Conservation (phyloP, 2,888 invertebrate species). For the Neoscelio sp. region DNA sequence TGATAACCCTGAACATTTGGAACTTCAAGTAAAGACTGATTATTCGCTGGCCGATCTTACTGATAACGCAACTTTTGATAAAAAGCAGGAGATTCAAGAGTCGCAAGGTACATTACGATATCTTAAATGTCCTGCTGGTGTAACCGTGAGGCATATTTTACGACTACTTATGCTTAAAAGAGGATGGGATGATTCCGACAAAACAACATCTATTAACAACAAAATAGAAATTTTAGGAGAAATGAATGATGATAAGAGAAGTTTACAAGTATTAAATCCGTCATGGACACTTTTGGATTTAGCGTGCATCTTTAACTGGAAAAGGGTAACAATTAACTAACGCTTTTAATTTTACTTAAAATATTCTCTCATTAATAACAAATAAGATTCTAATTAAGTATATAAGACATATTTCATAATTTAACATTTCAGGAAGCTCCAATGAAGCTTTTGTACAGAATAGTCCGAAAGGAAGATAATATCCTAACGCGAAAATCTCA, state of each 20-base stretch:
- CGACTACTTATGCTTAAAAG: slow-evolving; percentile 89
- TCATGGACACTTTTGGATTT: slow-evolving; percentile 93
- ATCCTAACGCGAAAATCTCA: slow-evolving; percentile 34
- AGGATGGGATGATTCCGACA: slow-evolving; percentile 77
- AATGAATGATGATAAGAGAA: slow-evolving; percentile 55
- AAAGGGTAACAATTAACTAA: slow-evolving; percentile 86
- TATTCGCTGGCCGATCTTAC: slow-evolving; percentile 5
- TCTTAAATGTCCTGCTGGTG: slow-evolving; percentile 95
- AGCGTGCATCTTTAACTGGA: slow-evolving; percentile 98
- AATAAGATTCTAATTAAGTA: no score
- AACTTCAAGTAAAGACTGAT: slow-evolving; percentile 23
- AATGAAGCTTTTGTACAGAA: slow-evolving; percentile 77
- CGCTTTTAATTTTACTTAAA: background rate
- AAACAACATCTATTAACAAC: slow-evolving; percentile 59
- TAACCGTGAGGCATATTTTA: slow-evolving; percentile 94
- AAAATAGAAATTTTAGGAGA: slow-evolving; percentile 77
- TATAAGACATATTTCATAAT: background rate
- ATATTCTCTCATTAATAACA: background rate
- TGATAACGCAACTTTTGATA: slow-evolving; percentile 69
- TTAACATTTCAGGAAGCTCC: slow-evolving; percentile 76
- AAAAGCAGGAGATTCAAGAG: slow-evolving; percentile 68
- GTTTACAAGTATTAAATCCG: slow-evolving; percentile 70
- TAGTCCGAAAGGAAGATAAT: slow-evolving; percentile 71
- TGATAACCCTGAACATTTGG: slow-evolving; percentile 23
- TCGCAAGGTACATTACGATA: slow-evolving; percentile 86